phyloP scores from a whole-genome alignment of 2,797 vertebrate species.

The Sebastes glaucus region DNA sequence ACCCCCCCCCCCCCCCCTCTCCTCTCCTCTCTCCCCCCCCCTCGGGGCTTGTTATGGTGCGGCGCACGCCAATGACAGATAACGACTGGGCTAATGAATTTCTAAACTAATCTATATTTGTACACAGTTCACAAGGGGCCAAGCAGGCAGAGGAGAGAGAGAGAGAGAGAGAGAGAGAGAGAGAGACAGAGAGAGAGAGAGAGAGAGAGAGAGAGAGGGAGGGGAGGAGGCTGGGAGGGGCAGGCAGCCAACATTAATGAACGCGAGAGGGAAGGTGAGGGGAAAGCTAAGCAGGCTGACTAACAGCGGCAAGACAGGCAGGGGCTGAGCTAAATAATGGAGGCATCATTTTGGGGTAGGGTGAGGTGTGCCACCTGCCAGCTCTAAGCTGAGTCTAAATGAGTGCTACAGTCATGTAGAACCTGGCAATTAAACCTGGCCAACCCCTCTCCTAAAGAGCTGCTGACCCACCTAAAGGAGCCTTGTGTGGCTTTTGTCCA shows the following conservation, averaged over 20 bases:
- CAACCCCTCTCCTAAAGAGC: not conserved
- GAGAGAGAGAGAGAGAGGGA: not conserved
- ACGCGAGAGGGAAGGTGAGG: conserved; percentile 3
- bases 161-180: not conserved
- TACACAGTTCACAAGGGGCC: conserved; percentile 67
- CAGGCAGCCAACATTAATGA: conserved; percentile 31
- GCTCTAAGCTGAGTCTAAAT: not conserved
- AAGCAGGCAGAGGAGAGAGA: conserved; percentile 9
- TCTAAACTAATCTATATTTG: conserved; percentile 82
- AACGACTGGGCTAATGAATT: conserved; percentile 80
- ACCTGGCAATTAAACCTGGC: not conserved
- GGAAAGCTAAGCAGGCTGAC: conserved; percentile 5
- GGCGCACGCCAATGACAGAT: conserved; percentile 73
- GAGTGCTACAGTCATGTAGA: not conserved
- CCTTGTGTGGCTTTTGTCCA: not conserved
- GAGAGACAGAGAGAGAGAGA: not conserved
- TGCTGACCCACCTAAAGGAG: not conserved
- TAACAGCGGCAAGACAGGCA: not conserved
- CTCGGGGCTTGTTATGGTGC: conserved; percentile 73
- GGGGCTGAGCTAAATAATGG: conserved; percentile 1
- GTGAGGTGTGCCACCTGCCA: not conserved
- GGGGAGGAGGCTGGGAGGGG: not conserved
- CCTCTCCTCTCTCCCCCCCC: not conserved
- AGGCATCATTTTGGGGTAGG: not conserved
- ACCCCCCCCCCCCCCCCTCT: not conserved